phyloP scores from a whole-genome alignment of 1,140 invertebrate genomes.

The Drosophila leontia region DNA sequence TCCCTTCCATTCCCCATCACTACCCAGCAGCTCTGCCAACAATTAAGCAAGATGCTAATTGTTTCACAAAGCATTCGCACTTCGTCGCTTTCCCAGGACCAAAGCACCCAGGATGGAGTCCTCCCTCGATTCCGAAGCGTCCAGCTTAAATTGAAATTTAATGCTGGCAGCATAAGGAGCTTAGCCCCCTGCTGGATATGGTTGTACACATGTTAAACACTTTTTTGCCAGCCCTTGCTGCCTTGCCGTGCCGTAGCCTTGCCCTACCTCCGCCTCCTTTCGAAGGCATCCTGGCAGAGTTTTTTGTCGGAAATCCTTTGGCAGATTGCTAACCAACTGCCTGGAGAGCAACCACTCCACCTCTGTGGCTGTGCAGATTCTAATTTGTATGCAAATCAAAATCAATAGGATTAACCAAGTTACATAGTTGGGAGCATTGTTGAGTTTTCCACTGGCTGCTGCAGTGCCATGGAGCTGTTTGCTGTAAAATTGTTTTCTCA shows the following conservation, averaged over 20 bases:
- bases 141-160: constrained; percentile 82
- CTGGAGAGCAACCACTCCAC: constrained; percentile 1
- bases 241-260: constrained; percentile 8
- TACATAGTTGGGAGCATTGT: constrained; percentile 64
- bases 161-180: constrained; percentile 60
- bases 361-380: constrained; percentile 51
- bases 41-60: constrained; percentile 79
- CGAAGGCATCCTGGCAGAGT: constrained; percentile 25
- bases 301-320: constrained; percentile 67
- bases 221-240: constrained; percentile 49
- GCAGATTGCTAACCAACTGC: constrained; percentile 59
- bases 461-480: constrained; percentile 38
- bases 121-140: constrained; percentile 30
- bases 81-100: constrained; percentile 72
- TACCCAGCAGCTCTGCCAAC: constrained; percentile 41
- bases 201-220: constrained; percentile 78
- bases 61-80: constrained; percentile 77
- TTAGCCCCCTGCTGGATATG: constrained; percentile 62
- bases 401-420: constrained; percentile 82
- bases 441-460: constrained; percentile 26
- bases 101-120: constrained; percentile 2
- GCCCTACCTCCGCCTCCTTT: constrained; percentile 23
- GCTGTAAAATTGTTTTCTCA: constrained; percentile 72
- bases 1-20: neutral
- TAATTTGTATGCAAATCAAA: constrained; percentile 84